A percentile compares a stretch with the other conserved stretches of the same genome.
These are phyloP conservation scores for Clistopyga incitator DNA, from an alignment of 2,888 invertebrate species.

Conservation along the genomic window DNA sequence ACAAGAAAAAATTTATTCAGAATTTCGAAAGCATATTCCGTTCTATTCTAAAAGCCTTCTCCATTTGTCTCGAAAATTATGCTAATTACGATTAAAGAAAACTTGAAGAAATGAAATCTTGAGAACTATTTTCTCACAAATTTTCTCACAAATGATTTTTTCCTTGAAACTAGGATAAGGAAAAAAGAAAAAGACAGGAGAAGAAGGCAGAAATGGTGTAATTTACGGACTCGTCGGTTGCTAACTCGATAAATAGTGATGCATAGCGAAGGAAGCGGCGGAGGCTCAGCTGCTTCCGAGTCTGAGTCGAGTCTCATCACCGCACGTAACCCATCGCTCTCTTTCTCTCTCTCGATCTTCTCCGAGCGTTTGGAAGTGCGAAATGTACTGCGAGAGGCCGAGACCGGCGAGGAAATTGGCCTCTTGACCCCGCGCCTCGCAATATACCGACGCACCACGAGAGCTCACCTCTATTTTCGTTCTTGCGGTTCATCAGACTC, in stretches of 20 bases:
- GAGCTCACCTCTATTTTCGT: constrained; percentile 39
- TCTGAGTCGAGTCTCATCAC: not conserved
- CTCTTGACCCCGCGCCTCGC: constrained; percentile 25
- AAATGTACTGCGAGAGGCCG: constrained; percentile 8
- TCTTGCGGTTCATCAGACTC: constrained; percentile 46
- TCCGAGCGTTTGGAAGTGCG: constrained; percentile 23
- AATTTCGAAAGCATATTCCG: too few relatives aligned
- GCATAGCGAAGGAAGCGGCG: not conserved
- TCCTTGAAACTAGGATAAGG: not conserved
- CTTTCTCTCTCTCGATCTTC: constrained; percentile 27
- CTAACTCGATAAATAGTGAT: constrained; percentile 32
- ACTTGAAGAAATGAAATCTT: not conserved
- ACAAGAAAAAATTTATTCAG: too few relatives aligned
- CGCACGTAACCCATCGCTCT: not conserved
- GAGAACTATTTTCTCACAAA: not conserved
- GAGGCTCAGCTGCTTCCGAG: too few relatives aligned
- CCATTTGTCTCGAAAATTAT: too few relatives aligned
- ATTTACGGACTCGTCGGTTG: constrained; percentile 21
- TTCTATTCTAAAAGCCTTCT: too few relatives aligned
- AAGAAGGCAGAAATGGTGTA: not conserved
- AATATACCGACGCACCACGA: constrained; percentile 12
- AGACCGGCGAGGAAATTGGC: constrained; percentile 37
- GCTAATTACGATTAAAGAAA: too few relatives aligned
- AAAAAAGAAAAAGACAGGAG: not conserved
- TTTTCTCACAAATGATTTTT: not conserved